Evolutionary conservation across 2,888 invertebrate genomes (phyloP), one percentile per base, ranked within the genome.

Genomic region (Tiliacea citrago): DNA sequence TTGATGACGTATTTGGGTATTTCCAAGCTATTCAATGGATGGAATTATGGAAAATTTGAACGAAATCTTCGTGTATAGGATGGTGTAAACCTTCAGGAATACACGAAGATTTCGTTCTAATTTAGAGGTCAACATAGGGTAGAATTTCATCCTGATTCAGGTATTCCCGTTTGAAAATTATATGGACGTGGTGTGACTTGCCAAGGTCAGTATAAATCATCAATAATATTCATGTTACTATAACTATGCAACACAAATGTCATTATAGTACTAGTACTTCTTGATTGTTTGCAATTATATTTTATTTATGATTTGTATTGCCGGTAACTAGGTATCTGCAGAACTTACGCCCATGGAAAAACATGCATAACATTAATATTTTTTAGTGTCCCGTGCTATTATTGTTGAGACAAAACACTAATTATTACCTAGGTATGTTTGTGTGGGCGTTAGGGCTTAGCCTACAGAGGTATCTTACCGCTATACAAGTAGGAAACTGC

Each of bases 201-300:
- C 77, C 90, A 91, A 91, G 93, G 92, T 87, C 87, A 85, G 77
- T 68, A 75, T 83, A 76, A 87, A 74, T 86, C 81, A 90, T 92
- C 82, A 90, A 92, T 92, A 91, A 93, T 42, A 42, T 93, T 92
- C 90, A 93, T 93, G 79, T 91, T 84, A 84, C 87, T 85, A 88
- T 84, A 90, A 88, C 86, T 89, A 91, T 91, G 88, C 88, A 88
- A 86, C 75, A 86, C 84, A 84, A 88, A 85, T 75, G 86, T 74
- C 83, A 81, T 81, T 83, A 85, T 78, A 78, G 74, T 86, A 86
- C 81, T 78, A 78, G 74, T 86, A 86, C 81, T 83, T 83, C 79
- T 82, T 86, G 82, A 85, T 84, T 89, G 83, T 86, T 88, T 73
- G 74, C 67, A 85, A 79, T 87, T 82, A 86, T 88, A 86, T 86